Base-by-base conservation (phyloP, 2,888 invertebrate species). In the Cantharis flavilabris region DNA sequence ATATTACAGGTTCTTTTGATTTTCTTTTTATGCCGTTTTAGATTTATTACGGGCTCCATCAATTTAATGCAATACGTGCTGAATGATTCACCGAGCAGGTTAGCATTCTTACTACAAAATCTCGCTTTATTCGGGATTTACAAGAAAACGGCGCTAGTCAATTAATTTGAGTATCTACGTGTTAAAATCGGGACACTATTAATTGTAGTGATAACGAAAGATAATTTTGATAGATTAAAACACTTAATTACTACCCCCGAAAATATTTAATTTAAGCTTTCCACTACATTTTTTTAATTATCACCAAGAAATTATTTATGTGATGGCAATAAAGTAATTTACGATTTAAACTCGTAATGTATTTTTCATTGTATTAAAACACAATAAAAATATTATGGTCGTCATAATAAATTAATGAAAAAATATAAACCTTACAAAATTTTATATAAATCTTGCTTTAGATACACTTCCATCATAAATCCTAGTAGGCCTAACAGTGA, bases 371-470 rank as follows among this genome's bases (percentile, higher is more conserved):
- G 49, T 49, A 67, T 67, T 67, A 67, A 67, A 67, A 20, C 20
- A 20, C 65, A 67, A 67, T 67, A 67, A 67, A 67, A 67, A 67
- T 67, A 70, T 23, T 71, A 20, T 63, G 28, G 13, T 13, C 26
- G 73, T 71, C 28, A 74, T 74, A 77, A 71, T 69, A 67, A 71
- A 62, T 71, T 75, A 77, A 77, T 77, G 75, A 76, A 73, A 72
- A 76, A 78, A 72, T 70, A 78, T 75, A 73, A 75, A 76, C 72
- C 71, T 70, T 62, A 33, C 64, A 28, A 72, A 78, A 72, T 73
- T 75, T 70, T 49, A 64, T 33, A 78, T 78, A 78, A 78, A 78
- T 78, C 78, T 78, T 78, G 78, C 73, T 78, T 78, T 75, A 71
- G 73, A 62, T 75, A 69, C 33, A 78, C 78, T 73, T 78, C 73